phyloP scores from a whole-genome alignment of 2,113 vertebrate species.

The Hippoglossus stenolepis region DNA sequence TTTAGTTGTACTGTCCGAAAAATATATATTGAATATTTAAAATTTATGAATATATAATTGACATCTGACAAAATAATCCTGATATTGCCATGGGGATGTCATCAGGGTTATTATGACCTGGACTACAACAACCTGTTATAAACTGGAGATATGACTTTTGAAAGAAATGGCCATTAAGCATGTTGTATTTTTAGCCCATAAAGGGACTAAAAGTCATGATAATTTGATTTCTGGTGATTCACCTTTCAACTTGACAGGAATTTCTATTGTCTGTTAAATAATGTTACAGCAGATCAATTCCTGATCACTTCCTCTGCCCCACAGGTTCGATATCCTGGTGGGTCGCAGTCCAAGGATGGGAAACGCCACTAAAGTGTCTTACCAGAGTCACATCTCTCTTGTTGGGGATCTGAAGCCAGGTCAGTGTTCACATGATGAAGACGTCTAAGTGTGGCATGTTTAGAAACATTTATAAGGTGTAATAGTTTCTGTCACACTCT shows the following conservation, averaged over 20 bases:
- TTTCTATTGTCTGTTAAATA: not conserved
- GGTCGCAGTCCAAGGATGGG: conserved; percentile 82
- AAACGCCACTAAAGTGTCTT: conserved; percentile 81
- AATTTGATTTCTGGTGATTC: no score
- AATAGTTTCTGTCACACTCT: not conserved
- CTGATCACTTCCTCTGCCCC: not conserved
- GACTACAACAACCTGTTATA: no score
- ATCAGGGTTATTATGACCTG: no score
- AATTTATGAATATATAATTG: no score
- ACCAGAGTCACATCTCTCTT: conserved; percentile 76
- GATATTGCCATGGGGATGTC: no score
- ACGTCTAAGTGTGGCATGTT: not conserved
- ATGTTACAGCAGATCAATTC: not conserved
- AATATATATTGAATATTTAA: no score
- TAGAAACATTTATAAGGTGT: not conserved
- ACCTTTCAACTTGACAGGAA: not conserved
- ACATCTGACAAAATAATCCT: no score
- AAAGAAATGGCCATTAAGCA: no score
- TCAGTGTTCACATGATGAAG: conserved; percentile 56
- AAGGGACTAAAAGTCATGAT: no score
- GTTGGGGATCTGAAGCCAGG: conserved; percentile 82
- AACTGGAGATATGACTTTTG: no score
- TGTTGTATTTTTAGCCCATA: no score
- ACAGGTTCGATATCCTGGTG: conserved; percentile 80
- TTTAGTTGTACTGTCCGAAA: no score